phyloP scores from a whole-genome alignment of 2,888 invertebrate genomes.

The Alentia gelatinosa region DNA sequence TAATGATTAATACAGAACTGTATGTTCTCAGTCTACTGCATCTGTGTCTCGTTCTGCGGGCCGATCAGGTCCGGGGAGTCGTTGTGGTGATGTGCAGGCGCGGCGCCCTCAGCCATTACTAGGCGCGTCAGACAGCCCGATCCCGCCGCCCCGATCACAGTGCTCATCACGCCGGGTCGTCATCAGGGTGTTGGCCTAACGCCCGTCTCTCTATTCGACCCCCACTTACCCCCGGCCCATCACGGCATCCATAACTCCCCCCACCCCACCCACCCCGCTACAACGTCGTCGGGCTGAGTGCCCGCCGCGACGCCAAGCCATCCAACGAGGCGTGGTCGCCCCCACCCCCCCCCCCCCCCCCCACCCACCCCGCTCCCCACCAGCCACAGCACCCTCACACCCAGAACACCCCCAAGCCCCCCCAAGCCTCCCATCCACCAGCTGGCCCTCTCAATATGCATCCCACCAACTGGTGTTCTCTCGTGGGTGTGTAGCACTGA shows the following conservation, averaged over 20 bases:
- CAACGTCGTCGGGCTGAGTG: not conserved
- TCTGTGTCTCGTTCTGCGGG: no score
- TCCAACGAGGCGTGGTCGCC: not conserved
- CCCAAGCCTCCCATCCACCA: no score
- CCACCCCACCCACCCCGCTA: not conserved
- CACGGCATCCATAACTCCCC: no score
- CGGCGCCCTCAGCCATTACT: not conserved
- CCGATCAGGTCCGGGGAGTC: not conserved
- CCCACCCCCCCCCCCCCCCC: not conserved
- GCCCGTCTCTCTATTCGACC: not conserved
- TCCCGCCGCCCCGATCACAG: not conserved
- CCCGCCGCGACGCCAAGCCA: not conserved
- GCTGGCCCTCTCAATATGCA: no score
- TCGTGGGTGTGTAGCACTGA: no score
- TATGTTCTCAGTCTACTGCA: no score
- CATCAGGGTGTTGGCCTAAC: no score
- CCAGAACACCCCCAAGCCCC: no score
- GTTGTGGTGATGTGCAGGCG: not conserved
- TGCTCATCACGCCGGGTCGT: not conserved
- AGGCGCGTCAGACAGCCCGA: not conserved
- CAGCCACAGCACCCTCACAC: no score
- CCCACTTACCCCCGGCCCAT: not conserved
- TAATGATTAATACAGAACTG: no score
- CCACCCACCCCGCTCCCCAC: no score
- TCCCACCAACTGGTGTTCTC: no score